phyloP scores from a whole-genome alignment of 2,888 invertebrate genomes.

The Apotomis betuletana region DNA sequence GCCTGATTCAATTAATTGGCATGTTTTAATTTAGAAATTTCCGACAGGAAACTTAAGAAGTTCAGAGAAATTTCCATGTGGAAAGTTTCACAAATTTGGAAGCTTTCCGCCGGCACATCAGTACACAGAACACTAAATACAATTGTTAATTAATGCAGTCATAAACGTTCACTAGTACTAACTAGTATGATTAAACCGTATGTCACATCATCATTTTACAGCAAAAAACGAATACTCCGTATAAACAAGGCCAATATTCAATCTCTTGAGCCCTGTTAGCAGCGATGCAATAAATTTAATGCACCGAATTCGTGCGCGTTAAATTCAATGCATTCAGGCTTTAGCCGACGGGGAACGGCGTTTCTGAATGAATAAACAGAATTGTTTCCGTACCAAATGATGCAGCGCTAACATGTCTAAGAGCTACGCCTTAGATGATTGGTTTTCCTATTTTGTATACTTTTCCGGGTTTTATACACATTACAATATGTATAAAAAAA shows the following conservation, averaged over 20 bases:
- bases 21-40: too few species aligned
- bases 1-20: too few species aligned
- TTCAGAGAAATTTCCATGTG: too few species aligned
- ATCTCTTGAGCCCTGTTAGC: slow-evolving; percentile 48
- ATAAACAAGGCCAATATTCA: background rate
- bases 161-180: too few species aligned
- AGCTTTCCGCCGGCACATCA: too few species aligned
- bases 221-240: background rate
- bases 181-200: too few species aligned
- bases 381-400: slow-evolving; percentile 59
- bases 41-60: too few species aligned
- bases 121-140: too few species aligned
- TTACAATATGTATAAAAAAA: too few species aligned
- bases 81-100: too few species aligned
- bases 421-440: slow-evolving; percentile 6
- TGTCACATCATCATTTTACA: background rate
- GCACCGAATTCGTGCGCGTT: slow-evolving; percentile 66
- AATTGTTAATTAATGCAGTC: too few species aligned
- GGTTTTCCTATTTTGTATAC: background rate
- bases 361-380: slow-evolving; percentile 64
- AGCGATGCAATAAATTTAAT: slow-evolving; percentile 67
- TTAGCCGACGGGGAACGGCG: slow-evolving; percentile 46
- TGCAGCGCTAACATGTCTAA: slow-evolving; percentile 41
- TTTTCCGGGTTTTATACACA: background rate
- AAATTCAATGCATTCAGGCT: slow-evolving; percentile 64